Conservation (phyloP, 37 sponge, comb jelly and placozoan species). For the Spongilla lacustris region DNA sequence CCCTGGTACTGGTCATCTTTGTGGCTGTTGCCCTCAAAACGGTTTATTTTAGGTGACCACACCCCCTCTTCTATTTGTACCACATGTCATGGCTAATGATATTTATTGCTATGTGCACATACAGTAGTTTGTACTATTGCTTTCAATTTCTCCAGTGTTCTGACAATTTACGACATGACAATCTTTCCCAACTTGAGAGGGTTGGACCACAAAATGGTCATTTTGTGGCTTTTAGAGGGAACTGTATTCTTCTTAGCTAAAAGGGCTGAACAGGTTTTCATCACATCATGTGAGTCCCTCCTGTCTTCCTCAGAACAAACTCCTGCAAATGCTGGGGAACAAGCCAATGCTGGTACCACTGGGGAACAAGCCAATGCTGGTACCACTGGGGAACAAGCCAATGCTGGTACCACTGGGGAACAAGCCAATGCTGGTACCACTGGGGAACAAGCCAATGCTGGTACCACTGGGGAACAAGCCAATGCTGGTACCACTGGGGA, state of each 20-base stretch:
- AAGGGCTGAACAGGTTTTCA: too few relatives aligned
- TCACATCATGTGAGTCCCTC: not conserved
- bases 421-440: not conserved
- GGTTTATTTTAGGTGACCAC: not conserved
- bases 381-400: conserved; percentile 1
- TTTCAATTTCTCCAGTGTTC: too few relatives aligned
- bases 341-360: not conserved
- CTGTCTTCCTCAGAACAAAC: not conserved
- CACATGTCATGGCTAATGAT: too few relatives aligned
- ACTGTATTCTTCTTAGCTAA: too few relatives aligned
- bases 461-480: not conserved
- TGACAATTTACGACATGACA: too few relatives aligned
- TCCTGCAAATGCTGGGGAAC: not conserved
- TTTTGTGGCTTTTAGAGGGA: too few relatives aligned
- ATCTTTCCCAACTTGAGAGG: too few relatives aligned
- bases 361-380: not conserved
- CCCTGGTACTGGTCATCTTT: not conserved
- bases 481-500: not conserved
- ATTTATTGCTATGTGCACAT: too few relatives aligned
- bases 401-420: not conserved
- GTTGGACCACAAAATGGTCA: too few relatives aligned
- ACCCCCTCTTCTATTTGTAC: not conserved
- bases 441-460: not conserved
- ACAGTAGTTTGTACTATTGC: too few relatives aligned
- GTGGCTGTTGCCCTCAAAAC: not conserved